Evolutionary conservation across 1,140 invertebrate species (phyloP).

Genomic region (Glossosoma conforme): DNA sequence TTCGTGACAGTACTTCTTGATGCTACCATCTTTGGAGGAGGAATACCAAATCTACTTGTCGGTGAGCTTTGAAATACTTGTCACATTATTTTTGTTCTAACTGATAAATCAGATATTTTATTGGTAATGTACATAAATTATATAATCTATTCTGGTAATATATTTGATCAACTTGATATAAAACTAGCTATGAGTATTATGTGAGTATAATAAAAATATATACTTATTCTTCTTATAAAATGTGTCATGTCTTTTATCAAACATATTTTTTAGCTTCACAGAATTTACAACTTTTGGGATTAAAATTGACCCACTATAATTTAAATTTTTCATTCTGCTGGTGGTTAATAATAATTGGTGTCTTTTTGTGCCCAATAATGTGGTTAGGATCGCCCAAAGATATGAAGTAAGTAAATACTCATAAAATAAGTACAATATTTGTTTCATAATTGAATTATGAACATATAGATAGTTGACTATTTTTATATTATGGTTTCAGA

Average conservation of each 20-base stretch:
- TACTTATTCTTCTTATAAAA: too few relatives aligned
- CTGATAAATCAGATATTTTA: too few relatives aligned
- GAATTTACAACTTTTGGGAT: conserved; percentile 67
- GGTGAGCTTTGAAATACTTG: too few relatives aligned
- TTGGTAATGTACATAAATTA: too few relatives aligned
- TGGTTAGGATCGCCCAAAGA: conserved; percentile 81
- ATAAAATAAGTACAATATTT: background rate
- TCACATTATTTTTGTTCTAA: too few relatives aligned
- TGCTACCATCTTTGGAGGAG: conserved; percentile 66
- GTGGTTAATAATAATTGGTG: conserved; percentile 66
- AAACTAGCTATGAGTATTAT: background rate
- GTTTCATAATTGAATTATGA: background rate
- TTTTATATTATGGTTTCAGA: conserved; percentile 41
- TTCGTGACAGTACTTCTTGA: conserved; percentile 65
- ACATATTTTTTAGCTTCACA: conserved; percentile 59
- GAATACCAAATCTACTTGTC: conserved; percentile 71
- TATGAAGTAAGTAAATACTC: conserved; percentile 61
- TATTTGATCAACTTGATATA: too few relatives aligned
- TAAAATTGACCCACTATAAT: conserved; percentile 55
- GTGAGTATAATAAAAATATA: too few relatives aligned
- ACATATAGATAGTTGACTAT: too few relatives aligned
- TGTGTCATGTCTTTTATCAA: background rate
- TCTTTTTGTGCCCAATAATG: conserved; percentile 67
- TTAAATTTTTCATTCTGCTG: conserved; percentile 69
- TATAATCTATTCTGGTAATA: too few relatives aligned